Percentiles rank a stretch among this genome's conserved stretches.
Conservation (phyloP, 2,888 invertebrate species). For the Nezara viridula region DNA sequence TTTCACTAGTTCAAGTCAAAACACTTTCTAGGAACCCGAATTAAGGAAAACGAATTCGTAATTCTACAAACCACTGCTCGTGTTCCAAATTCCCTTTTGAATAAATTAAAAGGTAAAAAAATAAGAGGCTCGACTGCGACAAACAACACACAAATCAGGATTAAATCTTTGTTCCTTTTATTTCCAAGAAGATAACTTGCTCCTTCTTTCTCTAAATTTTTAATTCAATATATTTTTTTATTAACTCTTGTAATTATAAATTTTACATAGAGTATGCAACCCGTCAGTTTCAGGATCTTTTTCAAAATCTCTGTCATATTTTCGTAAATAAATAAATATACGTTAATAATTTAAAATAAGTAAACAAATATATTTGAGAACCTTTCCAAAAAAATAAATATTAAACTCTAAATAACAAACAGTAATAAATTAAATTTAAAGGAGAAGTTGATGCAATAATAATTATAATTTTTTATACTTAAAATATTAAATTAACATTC, state of each 20-base stretch:
- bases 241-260: background rate
- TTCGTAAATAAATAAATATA: too few species aligned
- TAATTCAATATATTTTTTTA: background rate
- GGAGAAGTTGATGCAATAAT: too few species aligned
- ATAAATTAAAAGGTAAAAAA: background rate
- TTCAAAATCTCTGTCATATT: too few species aligned
- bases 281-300: too few species aligned
- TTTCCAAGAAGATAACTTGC: background rate
- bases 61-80: background rate
- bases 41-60: conserved; percentile 3
- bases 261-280: background rate
- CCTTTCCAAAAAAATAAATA: too few species aligned
- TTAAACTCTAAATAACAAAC: too few species aligned
- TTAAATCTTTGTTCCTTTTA: background rate
- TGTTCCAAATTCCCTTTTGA: background rate
- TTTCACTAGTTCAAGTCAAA: background rate
- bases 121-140: background rate
- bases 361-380: too few species aligned
- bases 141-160: background rate
- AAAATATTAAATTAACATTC: too few species aligned
- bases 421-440: too few species aligned
- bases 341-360: too few species aligned
- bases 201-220: background rate
- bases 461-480: too few species aligned
- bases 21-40: background rate